Percentiles rank a stretch among this genome's conserved stretches.
Evolutionary conservation across 2,888 invertebrate species (phyloP).

Genomic region (Pseudococcus viburni): DNA sequence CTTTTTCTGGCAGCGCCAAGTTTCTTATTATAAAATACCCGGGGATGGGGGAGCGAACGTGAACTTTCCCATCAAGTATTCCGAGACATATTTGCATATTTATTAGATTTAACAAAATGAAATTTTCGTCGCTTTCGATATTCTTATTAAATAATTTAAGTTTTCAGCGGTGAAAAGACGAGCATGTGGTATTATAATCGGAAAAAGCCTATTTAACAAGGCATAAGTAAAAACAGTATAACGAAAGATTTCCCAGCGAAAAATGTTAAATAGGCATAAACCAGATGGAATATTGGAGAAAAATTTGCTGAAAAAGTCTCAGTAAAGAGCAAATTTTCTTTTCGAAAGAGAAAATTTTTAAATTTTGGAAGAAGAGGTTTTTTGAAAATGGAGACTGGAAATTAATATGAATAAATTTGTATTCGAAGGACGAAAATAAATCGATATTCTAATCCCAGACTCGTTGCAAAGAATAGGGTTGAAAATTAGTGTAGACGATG

Average conservation of each 20-base stretch:
- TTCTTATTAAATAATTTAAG: constrained; percentile 16
- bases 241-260: background rate
- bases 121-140: constrained; percentile 25
- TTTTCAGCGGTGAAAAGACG: constrained; percentile 2
- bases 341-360: no score
- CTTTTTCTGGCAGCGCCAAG: background rate
- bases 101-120: constrained; percentile 7
- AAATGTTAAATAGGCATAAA: background rate
- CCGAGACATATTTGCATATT: constrained; percentile 11
- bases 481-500: no score
- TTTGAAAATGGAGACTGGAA: no score
- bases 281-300: background rate
- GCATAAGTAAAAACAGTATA: background rate
- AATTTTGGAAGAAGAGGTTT: no score
- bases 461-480: no score
- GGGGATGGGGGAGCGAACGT: background rate
- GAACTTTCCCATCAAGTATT: constrained; percentile 1
- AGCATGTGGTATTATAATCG: constrained; percentile 5
- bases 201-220: background rate
- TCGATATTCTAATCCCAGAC: no score
- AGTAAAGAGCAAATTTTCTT: no score
- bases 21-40: background rate
- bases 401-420: no score
- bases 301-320: background rate
- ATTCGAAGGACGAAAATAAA: no score